Evolutionary conservation across 2,888 invertebrate genomes (phyloP).

Genomic region (Cremastinae sp.): DNA sequence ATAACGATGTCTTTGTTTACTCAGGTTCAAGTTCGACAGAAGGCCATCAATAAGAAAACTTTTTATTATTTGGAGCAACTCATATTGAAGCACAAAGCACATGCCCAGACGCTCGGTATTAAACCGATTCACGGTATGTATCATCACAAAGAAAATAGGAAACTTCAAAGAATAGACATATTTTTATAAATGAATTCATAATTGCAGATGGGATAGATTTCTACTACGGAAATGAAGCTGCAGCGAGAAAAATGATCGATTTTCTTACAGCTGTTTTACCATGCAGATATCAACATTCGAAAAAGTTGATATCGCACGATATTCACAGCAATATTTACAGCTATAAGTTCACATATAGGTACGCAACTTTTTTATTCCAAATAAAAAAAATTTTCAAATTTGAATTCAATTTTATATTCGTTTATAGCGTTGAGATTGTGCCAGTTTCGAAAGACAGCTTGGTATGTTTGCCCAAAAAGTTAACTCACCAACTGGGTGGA

Average conservation of each 20-base stretch:
- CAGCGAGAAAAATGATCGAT: slow-evolving; percentile 97
- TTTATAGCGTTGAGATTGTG: slow-evolving; percentile 93
- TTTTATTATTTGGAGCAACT: slow-evolving; percentile 98
- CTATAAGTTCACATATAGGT: slow-evolving; percentile 94
- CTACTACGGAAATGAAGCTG: slow-evolving; percentile 93
- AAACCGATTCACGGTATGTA: slow-evolving; percentile 88
- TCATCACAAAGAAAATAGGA: not conserved
- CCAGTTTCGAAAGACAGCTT: slow-evolving; percentile 97
- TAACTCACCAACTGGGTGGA: slow-evolving; percentile 92
- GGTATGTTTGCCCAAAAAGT: slow-evolving; percentile 92
- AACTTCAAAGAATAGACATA: too few species aligned
- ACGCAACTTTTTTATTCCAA: slow-evolving; percentile 21
- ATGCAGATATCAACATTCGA: slow-evolving; percentile 92
- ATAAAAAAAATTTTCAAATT: not conserved
- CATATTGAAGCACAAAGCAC: slow-evolving; percentile 96
- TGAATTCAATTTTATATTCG: not conserved
- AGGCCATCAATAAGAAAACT: slow-evolving; percentile 96
- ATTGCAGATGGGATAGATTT: slow-evolving; percentile 95
- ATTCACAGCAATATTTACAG: slow-evolving; percentile 97
- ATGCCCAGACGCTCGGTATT: slow-evolving; percentile 93
- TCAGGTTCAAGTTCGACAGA: slow-evolving; percentile 92
- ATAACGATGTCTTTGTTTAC: slow-evolving; percentile 23
- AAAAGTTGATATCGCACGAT: slow-evolving; percentile 98
- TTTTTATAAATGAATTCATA: not conserved
- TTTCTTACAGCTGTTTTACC: slow-evolving; percentile 95